Evolutionary conservation across 1,140 invertebrate species (phyloP).

Genomic region (Macrocentrus cingulum): DNA sequence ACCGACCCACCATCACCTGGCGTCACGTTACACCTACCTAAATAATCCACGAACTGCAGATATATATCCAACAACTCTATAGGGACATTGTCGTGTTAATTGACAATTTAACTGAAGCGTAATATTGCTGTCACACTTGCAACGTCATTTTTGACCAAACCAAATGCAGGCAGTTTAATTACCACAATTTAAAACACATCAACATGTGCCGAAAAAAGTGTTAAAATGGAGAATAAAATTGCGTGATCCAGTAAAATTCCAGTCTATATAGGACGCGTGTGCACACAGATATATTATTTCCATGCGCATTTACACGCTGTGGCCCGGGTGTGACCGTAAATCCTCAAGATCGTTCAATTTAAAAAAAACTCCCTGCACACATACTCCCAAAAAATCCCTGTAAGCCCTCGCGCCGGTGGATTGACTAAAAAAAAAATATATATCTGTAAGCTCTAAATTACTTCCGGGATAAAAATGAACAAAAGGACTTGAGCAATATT

Average conservation of each 20-base stretch:
- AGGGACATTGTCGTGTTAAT: too few relatives aligned
- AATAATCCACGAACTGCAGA: too few relatives aligned
- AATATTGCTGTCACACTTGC: conserved; percentile 1
- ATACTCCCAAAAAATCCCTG: background rate
- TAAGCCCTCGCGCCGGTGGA: background rate
- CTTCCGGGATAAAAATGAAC: conserved; percentile 23
- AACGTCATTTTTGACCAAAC: conserved; percentile 3
- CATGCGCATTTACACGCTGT: conserved; percentile 29
- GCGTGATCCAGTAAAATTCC: conserved; percentile 15
- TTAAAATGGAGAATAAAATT: conserved; percentile 12
- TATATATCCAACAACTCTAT: too few relatives aligned
- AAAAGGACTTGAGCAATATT: conserved; percentile 29
- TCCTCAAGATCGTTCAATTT: conserved; percentile 31
- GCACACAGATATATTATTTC: conserved; percentile 28
- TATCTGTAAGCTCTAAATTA: conserved; percentile 30
- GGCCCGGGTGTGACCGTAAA: conserved; percentile 24
- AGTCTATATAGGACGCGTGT: conserved; percentile 10
- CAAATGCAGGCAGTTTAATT: conserved; percentile 8
- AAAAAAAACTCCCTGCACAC: conserved; percentile 23
- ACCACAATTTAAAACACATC: conserved; percentile 1
- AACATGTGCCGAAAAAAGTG: background rate
- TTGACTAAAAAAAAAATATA: conserved; percentile 22
- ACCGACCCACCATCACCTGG: too few relatives aligned
- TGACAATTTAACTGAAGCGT: conserved; percentile 22
- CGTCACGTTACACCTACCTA: too few relatives aligned